These are phyloP conservation scores for Pantala flavescens DNA, from an alignment of 1,140 invertebrate species.

Conservation along the genomic window DNA sequence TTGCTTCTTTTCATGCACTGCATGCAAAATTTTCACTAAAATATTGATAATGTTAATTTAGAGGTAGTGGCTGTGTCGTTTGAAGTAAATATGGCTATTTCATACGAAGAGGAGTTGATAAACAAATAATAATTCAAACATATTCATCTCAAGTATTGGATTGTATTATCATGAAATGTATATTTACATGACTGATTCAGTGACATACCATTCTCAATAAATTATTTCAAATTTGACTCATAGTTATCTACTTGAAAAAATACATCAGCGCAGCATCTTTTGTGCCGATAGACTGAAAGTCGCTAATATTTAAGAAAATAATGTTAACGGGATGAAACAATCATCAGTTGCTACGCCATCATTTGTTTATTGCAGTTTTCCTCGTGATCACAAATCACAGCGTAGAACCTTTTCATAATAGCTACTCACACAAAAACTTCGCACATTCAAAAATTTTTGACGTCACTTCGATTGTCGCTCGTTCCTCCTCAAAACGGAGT, in stretches of 20 bases:
- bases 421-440: conserved; percentile 1
- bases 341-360: neutral
- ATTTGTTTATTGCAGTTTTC: neutral
- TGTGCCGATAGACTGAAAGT: conserved; percentile 4
- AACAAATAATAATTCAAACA: neutral
- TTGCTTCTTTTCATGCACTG: no score
- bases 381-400: neutral
- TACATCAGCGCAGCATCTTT: conserved; percentile 5
- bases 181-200: conserved; percentile 7
- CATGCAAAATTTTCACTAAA: no score
- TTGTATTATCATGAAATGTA: neutral
- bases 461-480: no score
- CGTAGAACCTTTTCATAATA: neutral
- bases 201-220: neutral
- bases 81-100: no score
- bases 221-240: neutral
- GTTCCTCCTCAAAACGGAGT: neutral
- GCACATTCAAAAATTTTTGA: neutral
- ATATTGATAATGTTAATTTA: no score
- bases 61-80: no score
- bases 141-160: neutral
- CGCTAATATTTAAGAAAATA: neutral
- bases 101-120: neutral
- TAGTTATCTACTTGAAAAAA: conserved; percentile 2
- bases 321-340: neutral